Percentiles rank a stretch among this genome's conserved stretches.
phyloP scores from a whole-genome alignment of 2,888 invertebrate genomes.

The Folsomia manolachei region DNA sequence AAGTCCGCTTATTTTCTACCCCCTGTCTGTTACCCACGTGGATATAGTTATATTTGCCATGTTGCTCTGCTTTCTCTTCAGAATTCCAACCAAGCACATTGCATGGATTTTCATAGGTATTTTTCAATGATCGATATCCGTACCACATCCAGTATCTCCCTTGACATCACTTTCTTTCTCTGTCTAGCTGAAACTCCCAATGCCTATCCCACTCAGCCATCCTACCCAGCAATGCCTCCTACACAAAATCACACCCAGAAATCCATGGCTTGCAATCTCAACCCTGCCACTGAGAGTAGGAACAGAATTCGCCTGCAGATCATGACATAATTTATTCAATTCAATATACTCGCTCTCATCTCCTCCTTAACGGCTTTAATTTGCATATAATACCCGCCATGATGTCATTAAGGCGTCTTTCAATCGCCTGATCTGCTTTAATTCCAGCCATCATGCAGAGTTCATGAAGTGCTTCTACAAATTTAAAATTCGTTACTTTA shows the following conservation, averaged over 20 bases:
- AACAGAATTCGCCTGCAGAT: not conserved
- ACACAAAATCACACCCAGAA: not conserved
- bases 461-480: not conserved
- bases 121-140: not conserved
- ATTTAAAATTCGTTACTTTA: not conserved
- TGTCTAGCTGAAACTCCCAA: not conserved
- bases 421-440: not conserved
- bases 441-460: not conserved
- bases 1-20: too few species aligned
- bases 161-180: constrained; percentile 3
- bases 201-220: not conserved
- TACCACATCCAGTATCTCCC: not conserved
- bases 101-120: too few species aligned
- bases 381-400: constrained; percentile 1
- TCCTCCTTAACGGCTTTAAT: not conserved
- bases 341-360: not conserved
- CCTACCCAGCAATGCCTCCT: too few species aligned
- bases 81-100: too few species aligned
- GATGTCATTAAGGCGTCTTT: constrained; percentile 1
- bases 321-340: constrained; percentile 1
- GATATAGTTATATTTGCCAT: too few species aligned
- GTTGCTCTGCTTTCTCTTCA: not conserved
- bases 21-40: too few species aligned
- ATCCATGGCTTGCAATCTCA: not conserved
- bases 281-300: not conserved